Conservation (phyloP, 2,113 vertebrate genomes). For the Catharus fuscescens region DNA sequence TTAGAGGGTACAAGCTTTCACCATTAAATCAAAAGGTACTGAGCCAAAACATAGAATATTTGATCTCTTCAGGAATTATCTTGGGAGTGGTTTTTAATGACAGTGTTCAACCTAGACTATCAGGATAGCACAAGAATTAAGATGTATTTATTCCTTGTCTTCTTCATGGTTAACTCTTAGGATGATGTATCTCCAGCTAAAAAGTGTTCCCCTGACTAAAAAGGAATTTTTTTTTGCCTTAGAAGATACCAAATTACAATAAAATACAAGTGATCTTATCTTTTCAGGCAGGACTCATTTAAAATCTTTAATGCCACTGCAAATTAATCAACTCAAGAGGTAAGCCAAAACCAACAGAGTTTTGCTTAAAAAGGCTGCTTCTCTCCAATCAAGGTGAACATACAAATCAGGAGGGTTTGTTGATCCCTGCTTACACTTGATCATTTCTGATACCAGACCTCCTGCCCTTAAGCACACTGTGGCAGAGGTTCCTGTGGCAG, state of each 20-base stretch:
- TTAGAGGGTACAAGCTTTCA: neutral
- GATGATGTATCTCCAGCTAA: neutral
- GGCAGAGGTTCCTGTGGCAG: fast-evolving
- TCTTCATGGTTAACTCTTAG: neutral
- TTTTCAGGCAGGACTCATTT: neutral
- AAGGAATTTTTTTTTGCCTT: neutral
- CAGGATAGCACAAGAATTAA: neutral
- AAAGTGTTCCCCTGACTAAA: neutral
- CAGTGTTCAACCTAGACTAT: neutral
- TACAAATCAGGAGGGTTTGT: neutral
- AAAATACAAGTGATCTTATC: neutral
- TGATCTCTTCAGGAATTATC: neutral
- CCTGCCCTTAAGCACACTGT: neutral
- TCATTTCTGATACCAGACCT: neutral
- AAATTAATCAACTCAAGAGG: neutral
- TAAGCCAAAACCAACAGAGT: neutral
- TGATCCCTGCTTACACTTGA: neutral
- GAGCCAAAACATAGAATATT: neutral
- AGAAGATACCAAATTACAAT: neutral
- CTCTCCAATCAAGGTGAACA: fast-evolving
- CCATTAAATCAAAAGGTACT: neutral
- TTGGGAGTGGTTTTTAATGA: neutral
- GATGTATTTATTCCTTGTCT: neutral
- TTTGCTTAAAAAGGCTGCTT: neutral
- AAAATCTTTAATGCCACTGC: neutral